Conservation (phyloP, 1,140 invertebrate species). For the Neodiprion pinetum region DNA sequence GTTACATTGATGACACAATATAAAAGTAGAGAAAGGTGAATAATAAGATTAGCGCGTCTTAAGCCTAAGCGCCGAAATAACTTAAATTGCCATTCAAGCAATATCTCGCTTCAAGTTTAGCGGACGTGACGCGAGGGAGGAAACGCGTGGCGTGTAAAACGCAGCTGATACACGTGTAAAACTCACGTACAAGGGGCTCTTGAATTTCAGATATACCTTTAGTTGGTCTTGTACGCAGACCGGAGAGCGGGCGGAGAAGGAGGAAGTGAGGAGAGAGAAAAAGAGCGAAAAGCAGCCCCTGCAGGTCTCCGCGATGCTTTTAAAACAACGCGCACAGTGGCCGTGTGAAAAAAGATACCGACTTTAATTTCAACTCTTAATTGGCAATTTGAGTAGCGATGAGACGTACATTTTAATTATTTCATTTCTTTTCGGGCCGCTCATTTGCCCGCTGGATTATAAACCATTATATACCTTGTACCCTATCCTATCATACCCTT, state of each 20-base stretch:
- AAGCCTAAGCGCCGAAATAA: not conserved
- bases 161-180: not conserved
- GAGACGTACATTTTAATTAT: constrained; percentile 5
- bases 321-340: not conserved
- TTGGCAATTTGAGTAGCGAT: constrained; percentile 4
- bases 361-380: constrained; percentile 6
- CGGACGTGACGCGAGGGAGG: not conserved
- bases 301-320: not conserved
- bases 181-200: not conserved
- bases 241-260: too few species aligned
- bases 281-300: too few species aligned
- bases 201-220: too few species aligned
- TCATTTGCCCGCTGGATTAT: too few species aligned
- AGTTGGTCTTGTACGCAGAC: too few species aligned
- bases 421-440: not conserved
- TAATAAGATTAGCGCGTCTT: not conserved
- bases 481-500: too few species aligned
- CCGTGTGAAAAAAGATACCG: not conserved
- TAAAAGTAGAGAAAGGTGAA: not conserved
- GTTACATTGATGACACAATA: too few species aligned
- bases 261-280: too few species aligned
- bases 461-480: too few species aligned
- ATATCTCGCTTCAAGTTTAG: constrained; percentile 4
- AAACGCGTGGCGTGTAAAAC: not conserved
- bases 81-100: not conserved